A percentile compares a stretch with the other conserved stretches of the same genome.
Evolutionary conservation across 2,113 vertebrate genomes (phyloP).

Genomic region (Poecile atricapillus): DNA sequence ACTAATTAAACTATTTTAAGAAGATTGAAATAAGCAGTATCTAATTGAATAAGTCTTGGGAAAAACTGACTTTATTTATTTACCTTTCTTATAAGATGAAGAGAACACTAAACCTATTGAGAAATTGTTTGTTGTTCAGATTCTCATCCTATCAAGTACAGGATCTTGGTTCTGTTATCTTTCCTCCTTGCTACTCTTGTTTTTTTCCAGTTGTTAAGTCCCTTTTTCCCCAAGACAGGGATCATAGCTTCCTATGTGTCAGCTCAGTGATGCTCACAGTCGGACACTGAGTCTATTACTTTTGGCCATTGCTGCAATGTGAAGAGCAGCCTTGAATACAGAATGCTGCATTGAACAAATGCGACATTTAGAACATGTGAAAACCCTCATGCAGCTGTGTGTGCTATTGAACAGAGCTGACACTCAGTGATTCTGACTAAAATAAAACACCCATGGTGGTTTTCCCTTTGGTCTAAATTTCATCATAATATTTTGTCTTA

Average conservation of each 20-base stretch:
- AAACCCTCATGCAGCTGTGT: conserved; percentile 16
- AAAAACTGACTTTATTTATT: conserved; percentile 3
- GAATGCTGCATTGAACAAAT: background rate
- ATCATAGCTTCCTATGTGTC: background rate
- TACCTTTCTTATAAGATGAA: background rate
- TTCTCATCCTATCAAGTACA: background rate
- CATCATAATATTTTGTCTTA: conserved; percentile 45
- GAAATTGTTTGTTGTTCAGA: background rate
- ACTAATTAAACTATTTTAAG: background rate
- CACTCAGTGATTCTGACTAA: conserved; percentile 12
- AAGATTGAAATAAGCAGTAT: background rate
- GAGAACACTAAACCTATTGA: background rate
- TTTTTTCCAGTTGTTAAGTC: background rate
- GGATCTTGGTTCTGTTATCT: background rate
- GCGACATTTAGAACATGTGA: background rate
- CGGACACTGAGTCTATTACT: background rate
- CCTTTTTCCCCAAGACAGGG: background rate
- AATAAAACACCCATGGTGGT: conserved; percentile 26
- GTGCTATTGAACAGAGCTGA: background rate
- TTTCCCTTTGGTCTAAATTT: conserved; percentile 36
- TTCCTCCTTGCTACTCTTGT: background rate
- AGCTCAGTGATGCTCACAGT: background rate
- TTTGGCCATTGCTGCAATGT: background rate
- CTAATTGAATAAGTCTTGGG: background rate
- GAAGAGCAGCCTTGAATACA: conserved; percentile 3